Evolutionary conservation across 2,797 vertebrate species (phyloP).

Genomic region (Hippopotamyrus pictus): DNA sequence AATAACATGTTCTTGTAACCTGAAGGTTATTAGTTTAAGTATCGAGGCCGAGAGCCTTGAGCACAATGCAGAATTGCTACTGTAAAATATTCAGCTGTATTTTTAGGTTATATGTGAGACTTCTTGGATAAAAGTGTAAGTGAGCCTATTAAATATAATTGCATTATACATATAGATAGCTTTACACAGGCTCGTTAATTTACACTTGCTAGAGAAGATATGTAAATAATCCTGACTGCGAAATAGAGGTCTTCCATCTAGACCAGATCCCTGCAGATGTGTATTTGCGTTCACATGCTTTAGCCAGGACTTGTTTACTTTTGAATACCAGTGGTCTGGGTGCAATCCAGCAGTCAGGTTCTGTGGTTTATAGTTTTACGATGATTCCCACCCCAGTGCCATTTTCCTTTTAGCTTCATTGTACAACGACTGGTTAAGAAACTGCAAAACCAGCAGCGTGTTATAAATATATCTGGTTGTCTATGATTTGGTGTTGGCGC

Average conservation of each 20-base stretch:
- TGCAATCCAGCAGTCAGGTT: background rate
- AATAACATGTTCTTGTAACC: background rate
- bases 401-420: background rate
- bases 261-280: background rate
- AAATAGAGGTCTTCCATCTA: background rate
- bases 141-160: background rate
- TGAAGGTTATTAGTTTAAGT: background rate
- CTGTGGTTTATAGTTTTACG: background rate
- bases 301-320: background rate
- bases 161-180: background rate
- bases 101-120: background rate
- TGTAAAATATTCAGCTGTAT: background rate
- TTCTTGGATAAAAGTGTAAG: background rate
- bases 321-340: slow-evolving; percentile 4
- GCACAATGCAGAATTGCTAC: background rate
- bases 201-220: background rate
- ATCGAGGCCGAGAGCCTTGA: background rate
- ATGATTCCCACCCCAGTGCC: background rate
- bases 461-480: background rate
- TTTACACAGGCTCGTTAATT: background rate
- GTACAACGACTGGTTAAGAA: background rate
- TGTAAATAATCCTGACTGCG: background rate
- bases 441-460: background rate
- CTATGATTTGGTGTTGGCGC: background rate
- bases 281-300: background rate